phyloP scores from a whole-genome alignment of 1,140 invertebrate species.

The Drosophila lacteicornis region DNA sequence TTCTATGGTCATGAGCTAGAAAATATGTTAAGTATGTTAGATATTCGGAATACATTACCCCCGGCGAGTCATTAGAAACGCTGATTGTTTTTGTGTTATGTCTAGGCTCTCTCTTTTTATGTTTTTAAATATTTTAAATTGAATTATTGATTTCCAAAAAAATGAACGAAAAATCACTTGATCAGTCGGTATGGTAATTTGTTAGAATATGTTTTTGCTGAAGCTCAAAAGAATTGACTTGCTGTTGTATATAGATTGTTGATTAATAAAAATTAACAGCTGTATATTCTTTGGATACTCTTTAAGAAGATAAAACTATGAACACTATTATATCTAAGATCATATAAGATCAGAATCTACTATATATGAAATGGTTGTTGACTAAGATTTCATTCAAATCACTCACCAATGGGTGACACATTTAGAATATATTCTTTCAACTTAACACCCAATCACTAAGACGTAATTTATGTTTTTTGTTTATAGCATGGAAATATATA shows the following conservation, averaged over 20 bases:
- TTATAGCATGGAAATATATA: background rate
- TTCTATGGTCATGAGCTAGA: conserved; percentile 57
- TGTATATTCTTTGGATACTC: conserved; percentile 14
- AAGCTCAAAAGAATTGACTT: conserved; percentile 8
- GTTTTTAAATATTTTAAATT: conserved; percentile 7
- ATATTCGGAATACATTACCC: conserved; percentile 33
- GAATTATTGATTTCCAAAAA: conserved; percentile 1
- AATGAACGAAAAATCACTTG: conserved; percentile 35
- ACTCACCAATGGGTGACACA: background rate
- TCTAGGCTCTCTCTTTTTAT: conserved; percentile 18
- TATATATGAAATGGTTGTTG: too few relatives aligned
- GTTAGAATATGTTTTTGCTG: conserved; percentile 27
- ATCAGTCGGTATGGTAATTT: conserved; percentile 57
- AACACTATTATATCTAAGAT: too few relatives aligned
- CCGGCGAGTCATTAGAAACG: conserved; percentile 13
- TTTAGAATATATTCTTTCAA: background rate
- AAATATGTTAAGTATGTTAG: conserved; percentile 57
- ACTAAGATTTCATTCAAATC: too few relatives aligned
- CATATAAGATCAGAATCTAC: too few relatives aligned
- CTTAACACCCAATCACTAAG: background rate
- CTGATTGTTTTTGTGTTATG: conserved; percentile 20
- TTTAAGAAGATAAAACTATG: background rate
- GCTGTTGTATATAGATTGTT: conserved; percentile 4
- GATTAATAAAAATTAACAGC: conserved; percentile 9
- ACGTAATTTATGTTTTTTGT: conserved; percentile 2